Evolutionary conservation across 2,888 invertebrate species (phyloP).

Genomic region (Nesidiocoris tenuis): DNA sequence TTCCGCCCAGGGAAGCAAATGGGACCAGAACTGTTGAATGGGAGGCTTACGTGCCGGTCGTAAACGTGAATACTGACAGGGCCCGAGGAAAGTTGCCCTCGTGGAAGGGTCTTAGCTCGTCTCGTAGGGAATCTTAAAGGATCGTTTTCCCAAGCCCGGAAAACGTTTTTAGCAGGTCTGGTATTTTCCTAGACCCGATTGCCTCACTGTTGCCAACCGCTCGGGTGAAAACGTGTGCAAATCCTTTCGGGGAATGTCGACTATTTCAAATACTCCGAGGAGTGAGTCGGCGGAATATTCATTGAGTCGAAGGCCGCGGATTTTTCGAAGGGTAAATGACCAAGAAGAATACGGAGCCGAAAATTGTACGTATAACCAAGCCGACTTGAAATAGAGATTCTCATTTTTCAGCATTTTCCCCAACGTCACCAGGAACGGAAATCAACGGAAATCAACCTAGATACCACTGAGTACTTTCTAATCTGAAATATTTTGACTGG

Average conservation of each 20-base stretch:
- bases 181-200: neutral
- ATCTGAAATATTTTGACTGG: too few relatives aligned
- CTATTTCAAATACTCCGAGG: too few relatives aligned
- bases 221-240: neutral
- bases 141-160: neutral
- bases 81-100: neutral
- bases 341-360: too few relatives aligned
- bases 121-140: neutral
- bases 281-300: too few relatives aligned
- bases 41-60: neutral
- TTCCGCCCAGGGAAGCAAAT: neutral
- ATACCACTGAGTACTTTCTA: too few relatives aligned
- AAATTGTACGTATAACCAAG: too few relatives aligned
- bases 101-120: neutral
- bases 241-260: neutral
- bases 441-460: too few relatives aligned
- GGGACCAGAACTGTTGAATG: neutral
- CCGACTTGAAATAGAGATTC: too few relatives aligned
- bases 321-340: too few relatives aligned
- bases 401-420: too few relatives aligned
- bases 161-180: neutral
- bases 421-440: too few relatives aligned
- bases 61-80: neutral
- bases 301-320: too few relatives aligned
- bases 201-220: neutral